phyloP scores from a whole-genome alignment of 2,797 vertebrate genomes.

The Acrocephalus scirpaceus region DNA sequence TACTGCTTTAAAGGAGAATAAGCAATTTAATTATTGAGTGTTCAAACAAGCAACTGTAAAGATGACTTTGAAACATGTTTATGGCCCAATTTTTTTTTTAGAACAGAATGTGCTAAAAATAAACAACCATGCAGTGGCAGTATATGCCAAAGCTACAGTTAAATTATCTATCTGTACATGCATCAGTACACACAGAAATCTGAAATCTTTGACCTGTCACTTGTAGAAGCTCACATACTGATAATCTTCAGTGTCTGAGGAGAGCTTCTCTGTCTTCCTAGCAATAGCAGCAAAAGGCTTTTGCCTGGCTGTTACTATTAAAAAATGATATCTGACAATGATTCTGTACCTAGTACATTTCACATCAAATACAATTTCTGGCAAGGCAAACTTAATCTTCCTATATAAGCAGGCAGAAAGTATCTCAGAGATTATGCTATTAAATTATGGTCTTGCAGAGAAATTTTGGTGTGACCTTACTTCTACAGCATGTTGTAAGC shows the following conservation, averaged over 20 bases:
- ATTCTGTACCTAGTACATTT: not conserved
- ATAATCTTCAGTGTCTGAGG: not conserved
- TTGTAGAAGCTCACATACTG: not conserved
- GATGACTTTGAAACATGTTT: not conserved
- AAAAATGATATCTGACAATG: not conserved
- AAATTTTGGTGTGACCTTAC: not conserved
- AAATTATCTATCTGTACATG: not conserved
- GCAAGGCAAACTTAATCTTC: not conserved
- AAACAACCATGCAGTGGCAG: not conserved
- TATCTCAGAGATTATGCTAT: not conserved
- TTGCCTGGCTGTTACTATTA: not conserved
- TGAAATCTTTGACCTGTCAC: not conserved
- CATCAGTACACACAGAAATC: not conserved
- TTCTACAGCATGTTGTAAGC: not conserved
- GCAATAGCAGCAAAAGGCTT: not conserved
- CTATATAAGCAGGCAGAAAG: not conserved
- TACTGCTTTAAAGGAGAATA: not conserved
- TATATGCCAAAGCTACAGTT: not conserved
- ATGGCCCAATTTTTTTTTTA: not conserved
- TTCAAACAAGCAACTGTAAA: not conserved
- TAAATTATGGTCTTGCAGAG: not conserved
- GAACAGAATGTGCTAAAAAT: not conserved
- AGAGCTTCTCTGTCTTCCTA: not conserved
- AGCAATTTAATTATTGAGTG: not conserved
- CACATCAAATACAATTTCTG: not conserved